Evolutionary conservation across 2,797 vertebrate species (phyloP).

Genomic region (Jordanella pulchra): DNA sequence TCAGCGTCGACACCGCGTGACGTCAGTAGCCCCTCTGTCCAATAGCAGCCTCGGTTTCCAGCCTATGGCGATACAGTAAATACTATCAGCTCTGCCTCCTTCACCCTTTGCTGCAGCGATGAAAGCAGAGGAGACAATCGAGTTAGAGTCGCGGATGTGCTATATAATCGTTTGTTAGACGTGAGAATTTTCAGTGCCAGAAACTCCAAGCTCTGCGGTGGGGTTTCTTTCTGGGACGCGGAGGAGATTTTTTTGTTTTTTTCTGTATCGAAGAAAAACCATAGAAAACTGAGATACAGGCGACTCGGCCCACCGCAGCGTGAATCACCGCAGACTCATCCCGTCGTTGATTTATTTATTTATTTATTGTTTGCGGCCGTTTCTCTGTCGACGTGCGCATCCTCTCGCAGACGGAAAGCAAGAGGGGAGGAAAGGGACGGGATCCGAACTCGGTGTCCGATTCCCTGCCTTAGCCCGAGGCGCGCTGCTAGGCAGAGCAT

Average conservation of each 20-base stretch:
- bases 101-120: conserved; percentile 48
- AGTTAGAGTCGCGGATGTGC: conserved; percentile 27
- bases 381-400: conserved; percentile 39
- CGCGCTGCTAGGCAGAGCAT: conserved; percentile 76
- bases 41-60: conserved; percentile 64
- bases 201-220: neutral
- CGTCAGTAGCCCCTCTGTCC: conserved; percentile 45
- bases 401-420: conserved; percentile 25
- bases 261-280: conserved; percentile 1
- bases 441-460: conserved; percentile 33
- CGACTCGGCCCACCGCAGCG: conserved; percentile 57
- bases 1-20: conserved; percentile 54
- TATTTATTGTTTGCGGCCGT: conserved; percentile 19
- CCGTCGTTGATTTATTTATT: conserved; percentile 11
- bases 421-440: conserved; percentile 13
- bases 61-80: conserved; percentile 75
- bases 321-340: conserved; percentile 62
- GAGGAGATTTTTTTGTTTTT: conserved; percentile 1
- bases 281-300: conserved; percentile 6
- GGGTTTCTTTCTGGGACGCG: neutral
- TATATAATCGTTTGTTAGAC: conserved; percentile 37
- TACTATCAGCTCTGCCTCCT: conserved; percentile 61
- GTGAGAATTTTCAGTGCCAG: neutral
- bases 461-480: conserved; percentile 60
- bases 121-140: conserved; percentile 38